Percentiles rank a stretch among this genome's conserved stretches.
These are phyloP conservation scores for Eleutherodactylus coqui DNA, from an alignment of 2,797 vertebrate species.

Conservation along the genomic window DNA sequence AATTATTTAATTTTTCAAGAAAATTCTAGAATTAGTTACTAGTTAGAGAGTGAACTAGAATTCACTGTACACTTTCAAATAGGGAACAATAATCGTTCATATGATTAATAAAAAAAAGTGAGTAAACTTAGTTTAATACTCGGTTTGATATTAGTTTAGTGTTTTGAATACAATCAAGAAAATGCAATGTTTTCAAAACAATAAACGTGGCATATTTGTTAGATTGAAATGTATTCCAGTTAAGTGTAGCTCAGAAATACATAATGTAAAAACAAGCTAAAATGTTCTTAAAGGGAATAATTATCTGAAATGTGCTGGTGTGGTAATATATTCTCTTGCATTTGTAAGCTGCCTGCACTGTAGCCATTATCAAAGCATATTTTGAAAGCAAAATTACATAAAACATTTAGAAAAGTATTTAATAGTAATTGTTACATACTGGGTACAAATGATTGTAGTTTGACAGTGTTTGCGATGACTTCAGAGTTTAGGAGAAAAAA, in stretches of 20 bases:
- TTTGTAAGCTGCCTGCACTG: background rate
- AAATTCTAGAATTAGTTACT: background rate
- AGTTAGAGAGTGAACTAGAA: background rate
- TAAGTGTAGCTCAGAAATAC: constrained; percentile 4
- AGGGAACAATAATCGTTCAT: constrained; percentile 3
- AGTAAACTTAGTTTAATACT: constrained; percentile 4
- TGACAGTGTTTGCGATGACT: background rate
- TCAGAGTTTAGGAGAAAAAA: background rate
- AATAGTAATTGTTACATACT: constrained; percentile 11
- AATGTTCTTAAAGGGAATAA: constrained; percentile 39
- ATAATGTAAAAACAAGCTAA: constrained; percentile 31
- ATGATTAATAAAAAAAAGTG: constrained; percentile 27
- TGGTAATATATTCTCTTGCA: constrained; percentile 19
- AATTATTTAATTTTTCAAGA: background rate
- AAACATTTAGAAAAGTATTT: constrained; percentile 36
- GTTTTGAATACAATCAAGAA: background rate
- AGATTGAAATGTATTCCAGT: constrained; percentile 8
- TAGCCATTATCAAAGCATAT: constrained; percentile 18
- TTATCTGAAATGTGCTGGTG: constrained; percentile 8
- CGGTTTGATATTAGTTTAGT: constrained; percentile 16
- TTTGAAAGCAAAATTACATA: constrained; percentile 22
- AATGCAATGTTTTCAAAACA: constrained; percentile 26
- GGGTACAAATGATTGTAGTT: background rate
- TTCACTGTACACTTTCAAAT: background rate
- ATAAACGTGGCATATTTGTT: background rate